Base-by-base conservation (phyloP, 2,113 vertebrate genomes). In the Ictalurus furcatus region DNA sequence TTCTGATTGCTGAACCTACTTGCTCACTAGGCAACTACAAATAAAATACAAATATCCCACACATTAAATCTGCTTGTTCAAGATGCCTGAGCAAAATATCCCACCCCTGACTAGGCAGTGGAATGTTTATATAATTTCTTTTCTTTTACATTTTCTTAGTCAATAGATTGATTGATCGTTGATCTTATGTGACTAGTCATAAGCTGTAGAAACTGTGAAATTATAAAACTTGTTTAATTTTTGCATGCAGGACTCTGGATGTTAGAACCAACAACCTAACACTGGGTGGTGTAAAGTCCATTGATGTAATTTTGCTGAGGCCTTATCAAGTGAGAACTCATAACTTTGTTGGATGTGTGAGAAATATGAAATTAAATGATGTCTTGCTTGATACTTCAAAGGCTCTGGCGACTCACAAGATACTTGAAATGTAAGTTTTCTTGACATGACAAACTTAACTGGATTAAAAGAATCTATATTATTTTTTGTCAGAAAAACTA, bases 341-440 rank as follows among this genome's bases (percentile, higher is more conserved):
- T 85, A 92, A 96, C 91, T 96, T 96, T 93, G 93, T 96, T 85
- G 96, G 96, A 87, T 96, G 96, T 85, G 89, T 96, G 84, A 92
- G 92, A 85, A 95, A 95, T 58, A 87, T 95, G 89, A 59, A 93
- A 84, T 78, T 96, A 7, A 96, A 96, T 28, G 92, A 94, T 17
- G 89, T 95, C 69, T 76, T 90, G 80, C 87, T 96, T 84, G 93
- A 90, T 89, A 90, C 91, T 52, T 90, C 91, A 21, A 93, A 91
- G 91, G 93, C 94, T 59, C 89, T 96, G 21, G 89, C 91, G 86
- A 84, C 91, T 14, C 90, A 92, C 81, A 95, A 96, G 76, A 89
- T 96, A 73, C 90, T 94, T 61, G 91, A 94, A 6, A 94, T 92
- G 95, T 95, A 88, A 48, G 86, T 16, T 84, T 79, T 67, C 59